Percentiles rank a stretch among this genome's conserved stretches.
Evolutionary conservation across 2,797 vertebrate species (phyloP).

Genomic region (Melanotaenia boesemani): DNA sequence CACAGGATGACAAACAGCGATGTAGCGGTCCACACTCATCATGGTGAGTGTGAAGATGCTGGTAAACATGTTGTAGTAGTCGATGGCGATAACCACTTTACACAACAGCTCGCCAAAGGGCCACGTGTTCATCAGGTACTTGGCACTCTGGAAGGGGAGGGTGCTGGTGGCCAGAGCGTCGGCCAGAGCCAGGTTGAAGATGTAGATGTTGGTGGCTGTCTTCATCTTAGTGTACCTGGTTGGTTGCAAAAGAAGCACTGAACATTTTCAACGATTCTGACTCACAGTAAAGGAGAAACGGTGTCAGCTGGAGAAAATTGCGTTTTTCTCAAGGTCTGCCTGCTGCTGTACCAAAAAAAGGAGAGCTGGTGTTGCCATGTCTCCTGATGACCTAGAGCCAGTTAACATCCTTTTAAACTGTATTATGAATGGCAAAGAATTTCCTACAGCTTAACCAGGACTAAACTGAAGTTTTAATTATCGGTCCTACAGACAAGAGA

Average conservation of each 20-base stretch:
- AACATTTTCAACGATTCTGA: not conserved
- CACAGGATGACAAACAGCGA: slow-evolving; percentile 95
- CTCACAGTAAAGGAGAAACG: not conserved
- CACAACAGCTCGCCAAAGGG: slow-evolving; percentile 94
- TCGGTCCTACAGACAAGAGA: too few species aligned
- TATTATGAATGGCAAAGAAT: too few species aligned
- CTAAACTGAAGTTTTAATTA: too few species aligned
- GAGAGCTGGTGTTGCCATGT: not conserved
- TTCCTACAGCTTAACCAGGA: too few species aligned
- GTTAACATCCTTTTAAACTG: too few species aligned
- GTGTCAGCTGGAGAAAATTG: not conserved
- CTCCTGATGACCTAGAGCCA: too few species aligned
- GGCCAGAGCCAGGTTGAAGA: slow-evolving; percentile 96
- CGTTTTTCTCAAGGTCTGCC: slow-evolving; percentile 18
- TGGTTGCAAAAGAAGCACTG: slow-evolving; percentile 14
- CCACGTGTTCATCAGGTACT: slow-evolving; percentile 96
- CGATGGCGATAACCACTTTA: slow-evolving; percentile 93
- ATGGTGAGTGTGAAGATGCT: slow-evolving; percentile 98
- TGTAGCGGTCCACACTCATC: slow-evolving; percentile 98
- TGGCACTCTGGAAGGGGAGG: slow-evolving; percentile 95
- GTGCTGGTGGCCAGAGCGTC: slow-evolving; percentile 96
- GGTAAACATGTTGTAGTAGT: slow-evolving; percentile 99
- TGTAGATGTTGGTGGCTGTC: slow-evolving; percentile 98
- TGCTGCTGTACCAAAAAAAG: slow-evolving; percentile 2
- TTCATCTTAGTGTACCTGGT: slow-evolving; percentile 97